These are phyloP conservation scores for Calephelis virginiensis DNA, from an alignment of 1,140 invertebrate genomes.

Conservation along the genomic window DNA sequence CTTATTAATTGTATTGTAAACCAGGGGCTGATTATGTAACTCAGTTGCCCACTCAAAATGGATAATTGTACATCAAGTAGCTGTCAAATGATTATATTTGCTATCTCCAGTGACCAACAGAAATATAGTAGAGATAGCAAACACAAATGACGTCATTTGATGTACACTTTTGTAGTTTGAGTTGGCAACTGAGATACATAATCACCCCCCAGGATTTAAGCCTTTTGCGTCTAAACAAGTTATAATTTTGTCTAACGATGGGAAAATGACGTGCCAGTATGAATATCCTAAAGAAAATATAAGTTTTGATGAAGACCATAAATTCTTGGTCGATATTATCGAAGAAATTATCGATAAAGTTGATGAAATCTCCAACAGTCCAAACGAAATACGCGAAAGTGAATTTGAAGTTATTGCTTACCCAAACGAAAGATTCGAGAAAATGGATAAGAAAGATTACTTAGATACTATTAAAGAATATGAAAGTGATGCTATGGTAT, in stretches of 20 bases:
- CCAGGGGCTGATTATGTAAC: no score
- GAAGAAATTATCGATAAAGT: conserved; percentile 50
- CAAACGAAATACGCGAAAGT: conserved; percentile 34
- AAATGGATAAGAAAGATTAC: conserved; percentile 36
- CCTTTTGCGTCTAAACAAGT: conserved; percentile 61
- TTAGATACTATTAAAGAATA: conserved; percentile 53
- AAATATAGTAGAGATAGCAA: no score
- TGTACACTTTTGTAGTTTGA: no score
- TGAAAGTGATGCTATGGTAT: conserved; percentile 36
- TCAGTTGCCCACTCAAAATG: no score
- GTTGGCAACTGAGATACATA: no score
- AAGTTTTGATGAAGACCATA: conserved; percentile 26
- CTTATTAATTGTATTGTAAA: no score
- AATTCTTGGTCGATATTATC: conserved; percentile 38
- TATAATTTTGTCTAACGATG: conserved; percentile 52
- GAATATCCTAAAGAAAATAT: conserved; percentile 21
- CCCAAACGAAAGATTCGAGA: conserved; percentile 32
- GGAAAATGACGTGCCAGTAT: conserved; percentile 42
- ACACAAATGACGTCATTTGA: no score
- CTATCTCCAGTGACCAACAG: no score
- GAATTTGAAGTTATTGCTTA: conserved; percentile 51
- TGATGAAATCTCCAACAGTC: conserved; percentile 33
- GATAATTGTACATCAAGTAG: no score
- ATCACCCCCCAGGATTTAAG: conserved; percentile 63
- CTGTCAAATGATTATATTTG: no score